Percentiles rank a stretch among this genome's conserved stretches.
These are phyloP conservation scores for Anhinga rufa DNA, from an alignment of 2,113 vertebrate genomes.

Conservation along the genomic window DNA sequence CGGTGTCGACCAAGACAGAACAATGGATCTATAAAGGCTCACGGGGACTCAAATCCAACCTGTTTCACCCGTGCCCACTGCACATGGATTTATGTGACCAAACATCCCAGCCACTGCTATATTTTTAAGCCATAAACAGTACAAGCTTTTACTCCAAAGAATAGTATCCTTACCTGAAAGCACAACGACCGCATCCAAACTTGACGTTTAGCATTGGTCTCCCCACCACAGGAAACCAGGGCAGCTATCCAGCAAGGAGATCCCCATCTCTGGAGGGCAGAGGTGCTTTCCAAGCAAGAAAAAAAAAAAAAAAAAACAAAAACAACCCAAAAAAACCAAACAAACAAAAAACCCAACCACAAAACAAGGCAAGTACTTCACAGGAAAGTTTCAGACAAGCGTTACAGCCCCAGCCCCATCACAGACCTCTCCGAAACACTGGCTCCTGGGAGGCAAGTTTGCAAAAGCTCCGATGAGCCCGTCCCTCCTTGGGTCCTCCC, in stretches of 20 bases:
- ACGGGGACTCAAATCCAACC: not conserved
- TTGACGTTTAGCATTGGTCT: not conserved
- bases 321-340: no score
- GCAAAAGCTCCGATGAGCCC: not conserved
- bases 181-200: not conserved
- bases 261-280: not conserved
- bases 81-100: not conserved
- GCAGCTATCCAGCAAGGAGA: not conserved
- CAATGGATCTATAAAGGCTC: not conserved
- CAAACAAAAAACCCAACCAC: no score
- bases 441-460: not conserved
- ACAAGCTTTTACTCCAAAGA: not conserved
- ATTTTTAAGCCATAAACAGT: not conserved
- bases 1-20: not conserved
- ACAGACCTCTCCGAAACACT: not conserved
- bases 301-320: no score
- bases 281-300: not conserved
- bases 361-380: not conserved
- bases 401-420: not conserved
- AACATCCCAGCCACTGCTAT: rapidly evolving
- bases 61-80: not conserved
- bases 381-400: not conserved
- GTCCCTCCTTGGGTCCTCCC: slow-evolving; percentile 22
- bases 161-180: not conserved
- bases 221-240: not conserved